These are phyloP conservation scores for Aphrophora alni DNA, from an alignment of 2,888 invertebrate species.

Conservation along the genomic window DNA sequence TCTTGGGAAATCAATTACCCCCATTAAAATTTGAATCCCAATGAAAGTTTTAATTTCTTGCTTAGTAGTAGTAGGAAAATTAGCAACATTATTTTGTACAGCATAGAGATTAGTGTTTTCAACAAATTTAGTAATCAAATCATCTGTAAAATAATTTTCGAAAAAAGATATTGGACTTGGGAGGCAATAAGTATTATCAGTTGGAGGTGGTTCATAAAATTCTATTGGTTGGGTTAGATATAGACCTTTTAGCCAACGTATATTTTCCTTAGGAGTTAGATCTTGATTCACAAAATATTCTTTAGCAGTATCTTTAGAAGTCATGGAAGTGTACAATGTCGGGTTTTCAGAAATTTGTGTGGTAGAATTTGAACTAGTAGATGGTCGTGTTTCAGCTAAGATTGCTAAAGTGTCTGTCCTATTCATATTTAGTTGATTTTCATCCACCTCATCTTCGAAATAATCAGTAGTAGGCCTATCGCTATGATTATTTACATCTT, in stretches of 20 bases:
- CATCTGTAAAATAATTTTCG: slow-evolving; percentile 13
- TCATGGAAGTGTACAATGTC: background rate
- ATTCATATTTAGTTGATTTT: no score
- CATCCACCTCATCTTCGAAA: no score
- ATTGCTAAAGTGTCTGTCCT: no score
- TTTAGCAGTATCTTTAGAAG: background rate
- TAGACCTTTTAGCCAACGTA: slow-evolving; percentile 10
- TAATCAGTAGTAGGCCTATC: no score
- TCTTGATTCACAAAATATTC: slow-evolving; percentile 9
- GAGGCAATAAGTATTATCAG: background rate
- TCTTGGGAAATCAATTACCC: slow-evolving; percentile 48
- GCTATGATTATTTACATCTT: no score
- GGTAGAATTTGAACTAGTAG: no score
- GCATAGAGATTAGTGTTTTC: slow-evolving; percentile 19
- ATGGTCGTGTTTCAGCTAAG: no score
- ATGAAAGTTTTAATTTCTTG: slow-evolving; percentile 46
- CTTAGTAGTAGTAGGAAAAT: slow-evolving; percentile 4
- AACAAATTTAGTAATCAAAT: background rate
- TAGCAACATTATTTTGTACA: slow-evolving; percentile 7
- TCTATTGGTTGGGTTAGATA: background rate
- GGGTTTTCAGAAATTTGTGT: no score
- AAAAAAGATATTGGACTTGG: background rate
- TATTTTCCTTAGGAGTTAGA: slow-evolving; percentile 7
- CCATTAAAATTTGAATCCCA: slow-evolving; percentile 49
- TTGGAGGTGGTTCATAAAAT: background rate